Base-by-base conservation (phyloP, 2,797 vertebrate genomes). In the Anas acuta region DNA sequence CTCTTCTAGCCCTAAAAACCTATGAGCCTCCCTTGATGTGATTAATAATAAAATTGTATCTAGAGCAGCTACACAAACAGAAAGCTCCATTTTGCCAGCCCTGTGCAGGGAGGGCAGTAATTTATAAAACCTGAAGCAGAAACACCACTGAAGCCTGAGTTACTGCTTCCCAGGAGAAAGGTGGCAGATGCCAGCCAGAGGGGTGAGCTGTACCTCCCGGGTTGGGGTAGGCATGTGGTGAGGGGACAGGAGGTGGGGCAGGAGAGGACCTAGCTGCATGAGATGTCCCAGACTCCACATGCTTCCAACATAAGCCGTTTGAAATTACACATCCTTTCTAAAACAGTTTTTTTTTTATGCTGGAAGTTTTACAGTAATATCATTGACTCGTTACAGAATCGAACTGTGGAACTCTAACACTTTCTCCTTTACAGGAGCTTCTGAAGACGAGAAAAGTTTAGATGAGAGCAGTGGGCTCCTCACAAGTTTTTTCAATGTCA, bases 21-120 rank as follows among this genome's bases (percentile, higher is more conserved):
- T 71, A 77, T 56, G 91, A 90, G 78, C 53, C 26, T 89, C 45
- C 35, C 45, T 82, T 83, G 75, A 87, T 92, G 66, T 94, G 69
- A 93, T 95, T 94, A 96, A 93, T 92, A 93, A 92, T 49, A 87
- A 92, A 90, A 92, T 45, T 47, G 10, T 66, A 84, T 80, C 88
- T 61, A 69, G 71, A 85, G 64, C 37, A 84, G 57, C 87, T 89
- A 90, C 17, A 56, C n/a, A 89, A 95, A 92, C 61, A 79, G 79
- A 86, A 90, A 85, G 49, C 18, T 90, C 19, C 33, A 53, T 26
- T 89, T 92, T 54, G 18, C 61, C 90, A 95, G 49, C 35, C 30
- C 49, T 35, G 39, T 26, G 22, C 53, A 69, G 53, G 53, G 39
- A 90, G 0, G 0, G 25, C 4, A 83, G 54, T 33, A 69, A 75